Conservation (phyloP, 2,888 invertebrate species). For the Pelosia muscerda region DNA sequence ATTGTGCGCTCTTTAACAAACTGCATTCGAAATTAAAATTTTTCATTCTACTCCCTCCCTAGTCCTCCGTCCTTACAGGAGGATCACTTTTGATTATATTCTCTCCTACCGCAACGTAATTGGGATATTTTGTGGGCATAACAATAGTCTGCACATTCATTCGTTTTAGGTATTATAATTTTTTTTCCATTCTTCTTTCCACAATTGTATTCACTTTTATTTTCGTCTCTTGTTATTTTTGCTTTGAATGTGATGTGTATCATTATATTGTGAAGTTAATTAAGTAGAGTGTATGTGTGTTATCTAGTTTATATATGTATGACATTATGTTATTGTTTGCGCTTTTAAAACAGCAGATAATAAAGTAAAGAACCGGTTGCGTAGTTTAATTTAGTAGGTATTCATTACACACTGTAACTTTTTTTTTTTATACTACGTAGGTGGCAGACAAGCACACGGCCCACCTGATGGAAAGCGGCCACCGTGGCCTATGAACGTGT, state of each 20-base stretch:
- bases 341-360: background rate
- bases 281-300: constrained; percentile 9
- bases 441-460: no score
- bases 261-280: background rate
- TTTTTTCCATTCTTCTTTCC: constrained; percentile 62
- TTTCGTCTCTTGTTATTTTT: constrained; percentile 39
- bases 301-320: constrained; percentile 20
- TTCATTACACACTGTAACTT: no score
- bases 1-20: constrained; percentile 85
- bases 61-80: constrained; percentile 53
- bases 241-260: constrained; percentile 26
- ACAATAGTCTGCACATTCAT: constrained; percentile 83
- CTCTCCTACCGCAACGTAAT: constrained; percentile 81
- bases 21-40: constrained; percentile 86
- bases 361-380: no score
- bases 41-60: constrained; percentile 77
- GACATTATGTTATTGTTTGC: background rate
- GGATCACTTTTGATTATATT: constrained; percentile 85
- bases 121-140: constrained; percentile 82
- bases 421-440: no score
- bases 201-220: constrained; percentile 35
- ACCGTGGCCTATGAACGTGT: no score
- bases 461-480: no score
- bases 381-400: no score
- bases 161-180: constrained; percentile 79